phyloP scores from a whole-genome alignment of 2,113 vertebrate species.

The Aspidoscelis tigris region DNA sequence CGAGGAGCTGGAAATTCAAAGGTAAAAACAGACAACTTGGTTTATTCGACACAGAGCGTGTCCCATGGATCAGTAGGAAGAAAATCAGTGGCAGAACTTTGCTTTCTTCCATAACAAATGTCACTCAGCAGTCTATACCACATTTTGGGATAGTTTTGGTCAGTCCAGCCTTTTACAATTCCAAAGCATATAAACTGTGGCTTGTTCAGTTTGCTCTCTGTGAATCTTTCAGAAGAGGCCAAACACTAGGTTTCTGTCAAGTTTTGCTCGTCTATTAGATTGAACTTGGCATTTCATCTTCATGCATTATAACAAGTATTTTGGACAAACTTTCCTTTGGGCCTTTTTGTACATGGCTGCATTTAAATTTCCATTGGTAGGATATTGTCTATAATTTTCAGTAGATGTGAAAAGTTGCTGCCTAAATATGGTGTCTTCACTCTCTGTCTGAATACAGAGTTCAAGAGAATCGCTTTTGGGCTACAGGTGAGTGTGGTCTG shows the following conservation, averaged over 20 bases:
- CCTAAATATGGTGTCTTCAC: conserved; percentile 12
- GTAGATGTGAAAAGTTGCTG: conserved; percentile 23
- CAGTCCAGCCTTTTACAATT: conserved; percentile 22
- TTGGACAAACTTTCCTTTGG: conserved; percentile 45
- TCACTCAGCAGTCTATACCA: conserved; percentile 37
- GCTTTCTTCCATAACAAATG: conserved; percentile 27
- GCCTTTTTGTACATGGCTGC: conserved; percentile 48
- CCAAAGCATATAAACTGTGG: conserved; percentile 52
- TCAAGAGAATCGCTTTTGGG: not conserved
- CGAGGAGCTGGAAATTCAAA: conserved; percentile 9
- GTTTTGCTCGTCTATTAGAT: conserved; percentile 30
- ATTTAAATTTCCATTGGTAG: conserved; percentile 30
- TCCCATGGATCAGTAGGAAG: conserved; percentile 23
- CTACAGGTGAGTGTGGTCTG: not conserved
- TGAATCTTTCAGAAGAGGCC: conserved; percentile 38
- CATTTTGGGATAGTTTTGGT: conserved; percentile 24
- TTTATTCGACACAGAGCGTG: not conserved
- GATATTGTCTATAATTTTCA: conserved; percentile 26
- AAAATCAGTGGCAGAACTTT: not conserved
- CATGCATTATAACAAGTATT: conserved; percentile 43
- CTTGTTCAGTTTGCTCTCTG: conserved; percentile 19
- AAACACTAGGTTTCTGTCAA: conserved; percentile 41
- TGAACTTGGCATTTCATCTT: conserved; percentile 40
- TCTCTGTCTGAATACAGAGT: not conserved
- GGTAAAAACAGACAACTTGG: conserved; percentile 8